Percentiles rank a stretch among this genome's conserved stretches.
Conservation (phyloP, 2,797 vertebrate genomes). For the Sebastes aleutianus region DNA sequence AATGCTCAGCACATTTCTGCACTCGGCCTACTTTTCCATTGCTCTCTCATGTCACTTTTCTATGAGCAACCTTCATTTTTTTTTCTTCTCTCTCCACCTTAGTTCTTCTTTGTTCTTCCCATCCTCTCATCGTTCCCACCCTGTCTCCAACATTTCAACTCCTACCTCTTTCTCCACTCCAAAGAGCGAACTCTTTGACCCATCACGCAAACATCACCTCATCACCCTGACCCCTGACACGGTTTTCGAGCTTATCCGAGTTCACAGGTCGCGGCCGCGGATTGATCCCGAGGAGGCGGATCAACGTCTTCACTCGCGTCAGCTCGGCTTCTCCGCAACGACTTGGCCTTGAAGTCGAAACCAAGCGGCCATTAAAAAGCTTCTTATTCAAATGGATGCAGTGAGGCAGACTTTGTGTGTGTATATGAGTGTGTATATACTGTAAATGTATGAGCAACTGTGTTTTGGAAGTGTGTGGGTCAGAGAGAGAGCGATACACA, state of each 20-base stretch:
- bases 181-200: conserved; percentile 10
- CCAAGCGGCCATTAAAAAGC: conserved; percentile 56
- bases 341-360: conserved; percentile 52
- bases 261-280: conserved; percentile 20
- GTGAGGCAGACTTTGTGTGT: conserved; percentile 12
- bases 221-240: conserved; percentile 29
- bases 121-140: neutral
- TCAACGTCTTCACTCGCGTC: conserved; percentile 30
- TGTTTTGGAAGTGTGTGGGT: conserved; percentile 20
- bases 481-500: neutral
- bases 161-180: conserved; percentile 12
- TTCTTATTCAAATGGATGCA: conserved; percentile 67
- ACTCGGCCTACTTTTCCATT: neutral
- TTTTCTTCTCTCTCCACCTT: neutral
- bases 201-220: conserved; percentile 15
- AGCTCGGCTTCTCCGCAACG: conserved; percentile 9
- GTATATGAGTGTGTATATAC: neutral
- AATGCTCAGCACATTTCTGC: conserved; percentile 45
- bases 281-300: conserved; percentile 45
- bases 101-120: conserved; percentile 1
- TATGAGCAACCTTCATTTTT: neutral
- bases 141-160: neutral
- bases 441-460: conserved; percentile 2
- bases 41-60: neutral
- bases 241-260: conserved; percentile 31